Base-by-base conservation (phyloP, 2,888 invertebrate species). In the Phortica okadai region DNA sequence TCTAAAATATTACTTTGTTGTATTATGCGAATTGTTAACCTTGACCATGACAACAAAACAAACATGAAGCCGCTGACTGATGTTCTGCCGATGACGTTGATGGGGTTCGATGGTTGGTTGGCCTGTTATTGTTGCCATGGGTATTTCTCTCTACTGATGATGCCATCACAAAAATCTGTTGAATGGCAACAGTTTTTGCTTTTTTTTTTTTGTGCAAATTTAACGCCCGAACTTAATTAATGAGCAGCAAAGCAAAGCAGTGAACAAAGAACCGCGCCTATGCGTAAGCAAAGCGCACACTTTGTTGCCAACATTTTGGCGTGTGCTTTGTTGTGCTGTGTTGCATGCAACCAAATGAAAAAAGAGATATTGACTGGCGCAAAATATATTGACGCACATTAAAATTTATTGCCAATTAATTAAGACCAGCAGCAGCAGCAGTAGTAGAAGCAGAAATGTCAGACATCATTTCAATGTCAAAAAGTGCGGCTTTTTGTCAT, bases 321-420 rank as follows among this genome's bases (percentile, higher is more conserved):
- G 62, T 33, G 56, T 25, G 25, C 25, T 25, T 66, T 25, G 41
- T 11, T 10, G 5, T 25, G 41, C 6, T 10, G 5, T 59, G 16
- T 59, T 59, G 21, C 59, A 59, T 59, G 59, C 10, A 8, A 59
- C 58, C n/a, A 58, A 58, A 16, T 33, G 33, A 33, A 33, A 33
- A 33, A 33, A 21, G 21, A 21, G 59, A 59, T 10, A 25, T 16
- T 62, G 62, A 11, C 25, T 25, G 6, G 62, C 62, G 11, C 33
- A 50, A 50, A 62, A 33, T 33, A 64, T 64, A 64, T 64, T 64
- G 64, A 14, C 10, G 25, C n/a, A 44, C 69, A 50, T 69, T 69
- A 45, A 69, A 69, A 69, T 69, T 69, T 69, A 69, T 69, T 45
- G 69, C 69, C 69, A 69, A 69, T 69, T 69, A 64, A 33, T 64